phyloP scores from a whole-genome alignment of 2,797 vertebrate genomes.

The Microtus obscurus region DNA sequence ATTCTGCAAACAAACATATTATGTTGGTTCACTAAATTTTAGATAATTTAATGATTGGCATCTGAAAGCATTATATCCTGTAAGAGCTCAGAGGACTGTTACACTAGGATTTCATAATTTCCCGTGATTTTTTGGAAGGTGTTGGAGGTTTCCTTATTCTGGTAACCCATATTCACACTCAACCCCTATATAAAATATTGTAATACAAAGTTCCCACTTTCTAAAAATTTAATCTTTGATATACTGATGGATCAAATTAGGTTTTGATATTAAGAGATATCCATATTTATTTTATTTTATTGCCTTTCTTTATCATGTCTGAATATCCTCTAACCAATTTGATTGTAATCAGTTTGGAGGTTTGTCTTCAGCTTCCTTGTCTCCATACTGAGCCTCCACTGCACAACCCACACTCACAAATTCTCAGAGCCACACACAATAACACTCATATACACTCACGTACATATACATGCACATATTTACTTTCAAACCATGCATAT shows the following conservation, averaged over 20 bases:
- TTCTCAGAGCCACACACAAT: not conserved
- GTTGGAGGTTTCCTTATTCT: not conserved
- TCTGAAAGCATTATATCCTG: not conserved
- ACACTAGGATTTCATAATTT: not conserved
- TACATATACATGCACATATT: not conserved
- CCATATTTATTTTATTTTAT: constrained; percentile 14
- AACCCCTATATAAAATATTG: not conserved
- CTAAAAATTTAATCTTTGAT: constrained; percentile 27
- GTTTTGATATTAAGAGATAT: constrained; percentile 42
- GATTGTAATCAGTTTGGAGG: not conserved
- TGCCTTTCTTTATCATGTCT: constrained; percentile 32
- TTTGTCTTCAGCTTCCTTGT: not conserved
- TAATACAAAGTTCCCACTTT: not conserved
- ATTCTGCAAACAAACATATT: not conserved
- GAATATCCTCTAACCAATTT: constrained; percentile 9
- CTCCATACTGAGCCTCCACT: not conserved
- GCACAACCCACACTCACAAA: not conserved
- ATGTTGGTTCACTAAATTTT: not conserved
- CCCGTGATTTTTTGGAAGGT: not conserved
- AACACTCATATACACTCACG: not conserved
- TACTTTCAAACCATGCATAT: not conserved
- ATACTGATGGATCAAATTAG: constrained; percentile 16
- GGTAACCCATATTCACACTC: not conserved
- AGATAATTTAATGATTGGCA: constrained; percentile 13
- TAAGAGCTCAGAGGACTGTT: not conserved